Base-by-base conservation (phyloP, 1,140 invertebrate species). In the Aplysia californica region DNA sequence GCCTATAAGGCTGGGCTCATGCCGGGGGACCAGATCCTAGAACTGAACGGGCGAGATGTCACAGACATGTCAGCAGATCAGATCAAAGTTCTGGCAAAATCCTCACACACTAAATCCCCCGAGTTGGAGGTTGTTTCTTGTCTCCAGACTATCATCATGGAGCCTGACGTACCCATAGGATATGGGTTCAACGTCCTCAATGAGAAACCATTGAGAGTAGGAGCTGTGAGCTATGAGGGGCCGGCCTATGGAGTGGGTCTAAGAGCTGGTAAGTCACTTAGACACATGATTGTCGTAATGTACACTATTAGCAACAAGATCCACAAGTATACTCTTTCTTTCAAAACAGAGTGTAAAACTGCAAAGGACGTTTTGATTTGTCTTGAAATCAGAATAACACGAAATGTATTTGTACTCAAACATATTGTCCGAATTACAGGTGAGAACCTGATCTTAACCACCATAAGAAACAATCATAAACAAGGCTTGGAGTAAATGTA, bases 21-120 rank as follows among this genome's bases (percentile, higher is more conserved):
- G n/a, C 79, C 84, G 41, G 89, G 88, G 20, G 89, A 90, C 70
- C 87, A 88, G 66, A 81, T 90, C 26, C 56, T 90, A 20, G 84
- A 89, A 68, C 65, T 90, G 23, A 87, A 89, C 69, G 85, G 82
- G 6, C 83, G 85, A 29, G 87, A 90, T 80, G 89, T 89, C 1
- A 80, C 83, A 1, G 77, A 81, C n/a, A 78, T 87, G 78, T 85
- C 88, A 0, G 80, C 80, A 18, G 83, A 87, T 5, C 77, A 80
- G 18, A 38, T 90, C 20, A 85, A 82, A 39, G 81, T 73, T n/a
- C 64, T 89, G 23, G 87, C 86, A 6, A 84, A 80, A 59, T 71
- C 82, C 29, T 82, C 81, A 55, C 29, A 76, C 0, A 70, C 70
- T 18, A 77, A 79, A 36, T 83, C 86, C 2, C 87, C 89, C 21